Evolutionary conservation across 2,113 vertebrate genomes (phyloP).

Genomic region (Neoarius graeffei): DNA sequence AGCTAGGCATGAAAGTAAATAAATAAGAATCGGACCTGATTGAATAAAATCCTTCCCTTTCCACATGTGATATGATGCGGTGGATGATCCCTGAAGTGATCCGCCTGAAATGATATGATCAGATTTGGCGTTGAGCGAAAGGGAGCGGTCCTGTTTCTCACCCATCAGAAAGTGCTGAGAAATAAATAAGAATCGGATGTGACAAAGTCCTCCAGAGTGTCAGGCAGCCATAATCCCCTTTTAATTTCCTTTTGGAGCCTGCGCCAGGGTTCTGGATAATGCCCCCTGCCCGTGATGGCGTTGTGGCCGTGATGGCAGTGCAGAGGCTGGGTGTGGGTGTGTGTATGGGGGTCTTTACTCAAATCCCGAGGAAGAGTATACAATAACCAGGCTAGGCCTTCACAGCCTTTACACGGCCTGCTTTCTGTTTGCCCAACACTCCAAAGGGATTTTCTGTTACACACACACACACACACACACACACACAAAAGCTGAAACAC

Average conservation of each 20-base stretch:
- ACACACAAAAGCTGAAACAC: slow-evolving; percentile 48
- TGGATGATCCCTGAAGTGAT: slow-evolving; percentile 18
- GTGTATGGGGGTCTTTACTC: slow-evolving; percentile 87
- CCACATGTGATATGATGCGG: slow-evolving; percentile 1
- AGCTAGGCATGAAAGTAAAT: background rate
- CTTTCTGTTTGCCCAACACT: slow-evolving; percentile 97
- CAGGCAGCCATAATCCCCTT: slow-evolving; percentile 84
- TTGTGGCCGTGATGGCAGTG: slow-evolving; percentile 80
- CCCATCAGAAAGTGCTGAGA: slow-evolving; percentile 52
- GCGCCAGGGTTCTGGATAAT: slow-evolving; percentile 87
- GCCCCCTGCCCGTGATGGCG: slow-evolving; percentile 82
- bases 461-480: slow-evolving; percentile 41
- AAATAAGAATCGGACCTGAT: background rate
- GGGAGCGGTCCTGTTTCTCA: background rate
- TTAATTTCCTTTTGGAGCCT: slow-evolving; percentile 99
- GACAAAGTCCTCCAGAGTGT: slow-evolving; percentile 69
- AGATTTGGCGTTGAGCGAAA: slow-evolving; percentile 14
- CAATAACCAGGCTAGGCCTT: slow-evolving; percentile 92
- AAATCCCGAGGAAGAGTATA: slow-evolving; percentile 94
- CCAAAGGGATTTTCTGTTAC: slow-evolving; percentile 90
- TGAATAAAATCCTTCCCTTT: slow-evolving; percentile 12
- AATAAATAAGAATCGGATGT: slow-evolving; percentile 71
- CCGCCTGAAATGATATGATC: slow-evolving; percentile 19
- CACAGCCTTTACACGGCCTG: slow-evolving; percentile 77
- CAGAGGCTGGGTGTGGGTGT: slow-evolving; percentile 77